Evolutionary conservation across 2,797 vertebrate species (phyloP).

Genomic region (Acrocephalus scirpaceus): DNA sequence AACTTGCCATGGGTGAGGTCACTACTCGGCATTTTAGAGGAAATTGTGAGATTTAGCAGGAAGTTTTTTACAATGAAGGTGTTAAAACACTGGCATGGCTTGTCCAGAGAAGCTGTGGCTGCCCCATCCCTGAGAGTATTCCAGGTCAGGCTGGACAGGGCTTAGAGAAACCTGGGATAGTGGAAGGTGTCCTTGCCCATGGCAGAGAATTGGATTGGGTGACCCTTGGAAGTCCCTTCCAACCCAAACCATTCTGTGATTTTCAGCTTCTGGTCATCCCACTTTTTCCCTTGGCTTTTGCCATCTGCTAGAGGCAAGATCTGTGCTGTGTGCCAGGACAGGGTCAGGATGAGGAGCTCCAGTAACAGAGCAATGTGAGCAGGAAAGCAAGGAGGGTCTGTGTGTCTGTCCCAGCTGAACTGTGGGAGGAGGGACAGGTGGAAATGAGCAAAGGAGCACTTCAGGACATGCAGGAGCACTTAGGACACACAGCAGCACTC

Average conservation of each 20-base stretch:
- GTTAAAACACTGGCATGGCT: neutral
- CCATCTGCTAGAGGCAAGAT: neutral
- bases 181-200: neutral
- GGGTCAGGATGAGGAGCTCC: neutral
- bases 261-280: neutral
- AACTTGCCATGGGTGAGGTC: neutral
- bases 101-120: neutral
- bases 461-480: neutral
- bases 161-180: neutral
- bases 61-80: neutral
- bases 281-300: neutral
- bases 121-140: neutral
- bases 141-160: neutral
- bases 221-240: neutral
- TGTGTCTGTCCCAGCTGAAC: neutral
- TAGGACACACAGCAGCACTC: no score
- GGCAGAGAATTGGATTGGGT: neutral
- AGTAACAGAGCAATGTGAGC: neutral
- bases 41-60: neutral
- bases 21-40: neutral
- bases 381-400: neutral
- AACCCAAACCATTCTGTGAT: neutral
- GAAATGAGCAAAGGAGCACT: neutral
- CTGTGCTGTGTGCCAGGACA: neutral
- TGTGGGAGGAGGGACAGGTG: fast-evolving